A percentile compares a stretch with the other conserved stretches of the same genome.
Conservation (phyloP, 1,140 invertebrate species). For the Trachelipus rathkii region DNA sequence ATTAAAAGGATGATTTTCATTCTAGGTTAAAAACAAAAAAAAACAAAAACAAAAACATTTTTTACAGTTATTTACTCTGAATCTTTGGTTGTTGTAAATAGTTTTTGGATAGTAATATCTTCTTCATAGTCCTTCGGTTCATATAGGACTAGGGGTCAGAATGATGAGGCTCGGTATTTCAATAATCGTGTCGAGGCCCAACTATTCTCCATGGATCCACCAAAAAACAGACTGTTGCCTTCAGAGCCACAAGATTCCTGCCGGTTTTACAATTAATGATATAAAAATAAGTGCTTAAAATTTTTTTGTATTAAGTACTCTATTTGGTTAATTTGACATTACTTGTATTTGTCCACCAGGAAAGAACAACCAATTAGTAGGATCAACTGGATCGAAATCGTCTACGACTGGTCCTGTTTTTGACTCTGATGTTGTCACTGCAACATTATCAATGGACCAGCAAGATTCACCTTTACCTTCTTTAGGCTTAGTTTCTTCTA, state of each 20-base stretch:
- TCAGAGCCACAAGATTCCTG: background rate
- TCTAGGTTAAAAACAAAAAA: too few species aligned
- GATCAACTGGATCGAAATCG: slow-evolving; percentile 25
- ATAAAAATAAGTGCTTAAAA: too few species aligned
- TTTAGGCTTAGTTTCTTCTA: slow-evolving; percentile 12
- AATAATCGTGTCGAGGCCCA: background rate
- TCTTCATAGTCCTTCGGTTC: background rate
- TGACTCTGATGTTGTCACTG: background rate
- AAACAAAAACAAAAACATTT: too few species aligned
- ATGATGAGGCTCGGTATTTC: too few species aligned
- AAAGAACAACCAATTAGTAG: slow-evolving; percentile 26
- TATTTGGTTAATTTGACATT: background rate
- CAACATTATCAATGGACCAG: slow-evolving; percentile 1
- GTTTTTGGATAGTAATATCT: background rate
- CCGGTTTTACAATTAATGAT: too few species aligned
- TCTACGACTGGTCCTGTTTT: background rate
- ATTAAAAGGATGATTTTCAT: too few species aligned
- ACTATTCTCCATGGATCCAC: background rate
- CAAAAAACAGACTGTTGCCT: background rate
- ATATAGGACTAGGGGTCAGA: too few species aligned
- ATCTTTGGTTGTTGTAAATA: background rate
- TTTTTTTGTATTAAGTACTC: too few species aligned
- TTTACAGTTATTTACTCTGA: too few species aligned
- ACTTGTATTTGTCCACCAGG: slow-evolving; percentile 19
- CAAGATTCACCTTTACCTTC: slow-evolving; percentile 16